Evolutionary conservation across 1,140 invertebrate genomes (phyloP).

Genomic region (Ectropis grisescens): DNA sequence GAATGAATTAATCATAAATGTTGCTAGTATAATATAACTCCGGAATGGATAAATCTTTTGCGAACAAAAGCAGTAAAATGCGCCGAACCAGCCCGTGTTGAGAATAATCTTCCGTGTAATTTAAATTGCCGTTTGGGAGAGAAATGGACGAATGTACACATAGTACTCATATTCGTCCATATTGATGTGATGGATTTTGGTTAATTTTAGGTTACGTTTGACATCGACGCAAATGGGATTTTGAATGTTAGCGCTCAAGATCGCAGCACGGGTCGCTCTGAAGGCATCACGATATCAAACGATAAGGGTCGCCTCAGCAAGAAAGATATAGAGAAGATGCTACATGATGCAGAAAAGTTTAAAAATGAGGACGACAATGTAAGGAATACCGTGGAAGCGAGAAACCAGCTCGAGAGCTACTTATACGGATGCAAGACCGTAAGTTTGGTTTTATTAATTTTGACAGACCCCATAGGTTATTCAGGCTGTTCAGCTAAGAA

Average conservation of each 20-base stretch:
- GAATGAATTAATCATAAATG: too few relatives aligned
- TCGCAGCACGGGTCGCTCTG: constrained; percentile 80
- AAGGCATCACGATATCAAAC: constrained; percentile 90
- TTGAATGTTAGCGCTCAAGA: constrained; percentile 86
- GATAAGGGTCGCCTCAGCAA: constrained; percentile 93
- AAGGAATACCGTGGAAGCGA: constrained; percentile 75
- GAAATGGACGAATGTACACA: too few relatives aligned
- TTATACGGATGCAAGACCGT: constrained; percentile 84
- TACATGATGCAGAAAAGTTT: constrained; percentile 82
- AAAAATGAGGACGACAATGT: constrained; percentile 78
- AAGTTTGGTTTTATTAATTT: constrained; percentile 7
- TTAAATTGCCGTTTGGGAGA: too few relatives aligned
- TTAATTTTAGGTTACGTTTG: constrained; percentile 78
- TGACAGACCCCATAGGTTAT: not conserved
- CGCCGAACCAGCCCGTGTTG: too few relatives aligned
- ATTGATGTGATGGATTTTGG: not conserved
- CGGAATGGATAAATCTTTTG: too few relatives aligned
- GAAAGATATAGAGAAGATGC: constrained; percentile 93
- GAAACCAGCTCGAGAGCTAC: constrained; percentile 89
- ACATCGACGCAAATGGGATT: constrained; percentile 86
- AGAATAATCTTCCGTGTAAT: too few relatives aligned
- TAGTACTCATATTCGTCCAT: too few relatives aligned
- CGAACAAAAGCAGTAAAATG: too few relatives aligned
- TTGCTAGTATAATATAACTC: too few relatives aligned
- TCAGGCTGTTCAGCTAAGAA: too few relatives aligned